These are phyloP conservation scores for Gryllus longicercus DNA, from an alignment of 2,888 invertebrate genomes.

Conservation along the genomic window DNA sequence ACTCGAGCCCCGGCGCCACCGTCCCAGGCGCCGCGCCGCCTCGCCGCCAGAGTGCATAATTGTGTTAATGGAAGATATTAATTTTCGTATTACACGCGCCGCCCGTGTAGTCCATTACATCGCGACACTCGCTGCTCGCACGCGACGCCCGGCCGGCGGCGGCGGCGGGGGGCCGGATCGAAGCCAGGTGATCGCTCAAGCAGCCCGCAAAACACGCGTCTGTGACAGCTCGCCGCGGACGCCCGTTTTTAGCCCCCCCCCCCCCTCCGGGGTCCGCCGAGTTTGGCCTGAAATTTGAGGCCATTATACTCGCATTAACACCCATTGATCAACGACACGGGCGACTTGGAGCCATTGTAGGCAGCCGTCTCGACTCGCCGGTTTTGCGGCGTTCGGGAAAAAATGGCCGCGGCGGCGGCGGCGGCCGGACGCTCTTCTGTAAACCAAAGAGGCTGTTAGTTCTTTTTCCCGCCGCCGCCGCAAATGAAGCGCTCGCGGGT, in stretches of 20 bases:
- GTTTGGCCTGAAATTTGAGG: slow-evolving; percentile 9
- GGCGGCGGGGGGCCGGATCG: neutral
- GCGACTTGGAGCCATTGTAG: neutral
- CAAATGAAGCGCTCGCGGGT: neutral
- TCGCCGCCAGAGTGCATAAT: neutral
- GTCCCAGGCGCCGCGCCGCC: neutral
- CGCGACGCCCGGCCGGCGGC: neutral
- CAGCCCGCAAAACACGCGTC: slow-evolving; percentile 6
- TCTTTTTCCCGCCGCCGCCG: neutral
- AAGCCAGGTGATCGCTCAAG: slow-evolving; percentile 1
- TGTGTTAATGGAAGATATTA: slow-evolving; percentile 17
- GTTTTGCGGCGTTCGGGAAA: neutral
- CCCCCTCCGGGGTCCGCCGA: neutral
- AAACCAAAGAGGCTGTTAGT: neutral
- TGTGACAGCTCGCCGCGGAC: neutral
- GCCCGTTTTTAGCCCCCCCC: neutral
- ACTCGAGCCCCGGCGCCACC: too few species aligned
- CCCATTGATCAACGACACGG: slow-evolving; percentile 17
- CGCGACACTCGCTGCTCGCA: neutral
- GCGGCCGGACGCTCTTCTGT: neutral
- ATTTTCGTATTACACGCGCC: slow-evolving; percentile 7
- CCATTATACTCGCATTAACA: slow-evolving; percentile 8
- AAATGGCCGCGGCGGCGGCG: neutral
- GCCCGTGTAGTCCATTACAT: neutral
- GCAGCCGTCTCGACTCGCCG: neutral